Evolutionary conservation across 2,113 vertebrate genomes (phyloP).

Genomic region (Ciconia stormi): DNA sequence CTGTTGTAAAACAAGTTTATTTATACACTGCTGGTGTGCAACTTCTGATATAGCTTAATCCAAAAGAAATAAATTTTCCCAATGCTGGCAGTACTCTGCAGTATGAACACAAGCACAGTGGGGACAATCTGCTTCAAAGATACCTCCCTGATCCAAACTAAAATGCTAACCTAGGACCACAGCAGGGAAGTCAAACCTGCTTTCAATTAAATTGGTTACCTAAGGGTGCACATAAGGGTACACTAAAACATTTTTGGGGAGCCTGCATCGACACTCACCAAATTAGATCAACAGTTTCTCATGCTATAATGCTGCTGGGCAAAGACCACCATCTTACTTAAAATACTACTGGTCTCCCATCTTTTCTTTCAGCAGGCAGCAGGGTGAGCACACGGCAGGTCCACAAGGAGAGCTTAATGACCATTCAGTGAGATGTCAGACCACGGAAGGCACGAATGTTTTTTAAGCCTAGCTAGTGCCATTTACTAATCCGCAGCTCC

Average conservation of each 20-base stretch:
- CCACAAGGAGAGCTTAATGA: neutral
- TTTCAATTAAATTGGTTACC: neutral
- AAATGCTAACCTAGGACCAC: neutral
- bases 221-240: neutral
- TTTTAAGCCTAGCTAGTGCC: neutral
- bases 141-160: neutral
- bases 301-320: neutral
- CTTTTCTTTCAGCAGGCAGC: neutral
- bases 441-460: neutral
- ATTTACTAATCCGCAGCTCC: neutral
- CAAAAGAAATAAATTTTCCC: neutral
- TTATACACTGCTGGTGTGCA: neutral
- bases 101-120: neutral
- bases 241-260: neutral
- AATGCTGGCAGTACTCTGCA: neutral
- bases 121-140: neutral
- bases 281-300: neutral
- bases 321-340: neutral
- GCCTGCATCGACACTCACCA: neutral
- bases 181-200: neutral
- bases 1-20: neutral
- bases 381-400: neutral
- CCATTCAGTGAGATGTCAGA: neutral
- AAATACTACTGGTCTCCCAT: neutral
- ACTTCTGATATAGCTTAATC: neutral